A percentile compares a stretch with the other conserved stretches of the same genome.
Evolutionary conservation across 2,113 vertebrate genomes (phyloP).

Genomic region (Oryzias woworae): DNA sequence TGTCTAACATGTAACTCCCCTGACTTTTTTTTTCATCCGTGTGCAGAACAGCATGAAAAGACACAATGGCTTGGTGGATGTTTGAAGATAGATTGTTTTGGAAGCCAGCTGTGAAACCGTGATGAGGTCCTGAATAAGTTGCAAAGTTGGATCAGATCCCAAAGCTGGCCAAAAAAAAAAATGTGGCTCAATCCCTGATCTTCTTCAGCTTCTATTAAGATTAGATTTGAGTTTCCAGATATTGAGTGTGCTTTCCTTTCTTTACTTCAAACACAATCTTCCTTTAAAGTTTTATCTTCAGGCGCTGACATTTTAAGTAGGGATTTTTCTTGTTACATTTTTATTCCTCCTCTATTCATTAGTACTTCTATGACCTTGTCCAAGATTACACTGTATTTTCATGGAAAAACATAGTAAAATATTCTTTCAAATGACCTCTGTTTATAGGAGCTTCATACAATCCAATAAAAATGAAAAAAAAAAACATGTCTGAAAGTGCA

Average conservation of each 20-base stretch:
- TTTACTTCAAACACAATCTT: slow-evolving; percentile 39
- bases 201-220: slow-evolving; percentile 25
- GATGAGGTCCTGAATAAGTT: slow-evolving; percentile 43
- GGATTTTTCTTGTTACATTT: slow-evolving; percentile 32
- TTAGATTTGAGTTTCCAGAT: slow-evolving; percentile 39
- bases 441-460: slow-evolving; percentile 35
- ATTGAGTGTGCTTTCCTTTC: slow-evolving; percentile 30
- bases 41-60: slow-evolving; percentile 47
- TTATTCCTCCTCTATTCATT: slow-evolving; percentile 25
- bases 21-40: slow-evolving; percentile 14
- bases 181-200: slow-evolving; percentile 27
- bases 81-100: slow-evolving; percentile 60
- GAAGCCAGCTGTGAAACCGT: slow-evolving; percentile 45
- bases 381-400: slow-evolving; percentile 15
- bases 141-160: slow-evolving; percentile 38
- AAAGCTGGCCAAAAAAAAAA: slow-evolving; percentile 21
- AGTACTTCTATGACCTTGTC: slow-evolving; percentile 20
- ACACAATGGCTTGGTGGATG: slow-evolving; percentile 36
- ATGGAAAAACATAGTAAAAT: slow-evolving; percentile 22
- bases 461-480: slow-evolving; percentile 28
- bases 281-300: slow-evolving; percentile 47
- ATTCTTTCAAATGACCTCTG: slow-evolving; percentile 19
- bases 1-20: slow-evolving; percentile 34
- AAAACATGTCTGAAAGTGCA: slow-evolving; percentile 29
- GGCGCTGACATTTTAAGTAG: slow-evolving; percentile 32